phyloP scores from a whole-genome alignment of 1,140 invertebrate genomes.

The Ceratosolen fusciceps region DNA sequence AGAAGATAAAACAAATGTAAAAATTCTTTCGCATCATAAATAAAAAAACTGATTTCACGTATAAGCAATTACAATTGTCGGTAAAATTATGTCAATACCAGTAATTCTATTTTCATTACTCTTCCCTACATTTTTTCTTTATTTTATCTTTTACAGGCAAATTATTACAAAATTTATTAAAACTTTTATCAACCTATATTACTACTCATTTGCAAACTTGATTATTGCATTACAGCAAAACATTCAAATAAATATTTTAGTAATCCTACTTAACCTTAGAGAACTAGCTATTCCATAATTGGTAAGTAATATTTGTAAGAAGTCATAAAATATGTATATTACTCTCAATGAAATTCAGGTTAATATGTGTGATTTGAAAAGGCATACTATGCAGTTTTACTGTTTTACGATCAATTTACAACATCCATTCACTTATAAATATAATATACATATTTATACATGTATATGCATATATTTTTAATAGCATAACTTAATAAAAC shows the following conservation, averaged over 20 bases:
- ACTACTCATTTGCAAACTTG: not conserved
- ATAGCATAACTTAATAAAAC: not conserved
- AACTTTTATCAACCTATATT: not conserved
- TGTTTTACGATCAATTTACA: constrained; percentile 21
- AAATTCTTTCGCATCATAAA: not conserved
- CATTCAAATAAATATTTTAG: not conserved
- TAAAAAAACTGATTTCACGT: not conserved
- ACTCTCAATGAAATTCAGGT: constrained; percentile 22
- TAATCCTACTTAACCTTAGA: not conserved
- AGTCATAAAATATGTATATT: not conserved
- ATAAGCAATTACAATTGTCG: not conserved
- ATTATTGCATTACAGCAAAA: not conserved
- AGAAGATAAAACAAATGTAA: not conserved
- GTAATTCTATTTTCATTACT: not conserved
- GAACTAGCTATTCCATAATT: constrained; percentile 11
- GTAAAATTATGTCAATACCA: constrained; percentile 23
- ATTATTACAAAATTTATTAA: not conserved
- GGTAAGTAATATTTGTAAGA: constrained; percentile 12
- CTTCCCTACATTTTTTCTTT: not conserved
- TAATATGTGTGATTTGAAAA: constrained; percentile 25
- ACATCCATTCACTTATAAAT: not conserved
- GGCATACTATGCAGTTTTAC: not conserved
- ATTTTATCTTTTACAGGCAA: not conserved
- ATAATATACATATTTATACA: not conserved
- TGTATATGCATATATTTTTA: too few relatives aligned